phyloP scores from a whole-genome alignment of 2,797 vertebrate species.

The Gephyroberyx darwinii region DNA sequence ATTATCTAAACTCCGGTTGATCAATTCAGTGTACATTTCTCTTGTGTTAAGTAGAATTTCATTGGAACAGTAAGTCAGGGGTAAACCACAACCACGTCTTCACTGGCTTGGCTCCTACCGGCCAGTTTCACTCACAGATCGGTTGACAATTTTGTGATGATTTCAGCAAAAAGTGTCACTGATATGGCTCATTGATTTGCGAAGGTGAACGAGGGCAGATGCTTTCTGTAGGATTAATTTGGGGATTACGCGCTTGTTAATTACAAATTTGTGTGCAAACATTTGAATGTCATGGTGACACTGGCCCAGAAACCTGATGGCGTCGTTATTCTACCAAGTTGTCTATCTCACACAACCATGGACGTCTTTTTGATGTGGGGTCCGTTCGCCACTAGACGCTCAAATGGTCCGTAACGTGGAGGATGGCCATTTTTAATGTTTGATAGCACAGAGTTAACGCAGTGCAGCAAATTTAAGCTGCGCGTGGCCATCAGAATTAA shows the following conservation, averaged over 20 bases:
- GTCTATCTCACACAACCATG: not conserved
- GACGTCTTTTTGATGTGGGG: not conserved
- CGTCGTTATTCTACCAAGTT: not conserved
- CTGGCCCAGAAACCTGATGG: not conserved
- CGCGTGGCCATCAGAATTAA: slow-evolving; percentile 78
- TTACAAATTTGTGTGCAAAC: slow-evolving; percentile 44
- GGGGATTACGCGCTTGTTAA: slow-evolving; percentile 52
- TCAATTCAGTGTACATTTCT: no score
- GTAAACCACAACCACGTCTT: no score
- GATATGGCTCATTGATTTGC: slow-evolving; percentile 63
- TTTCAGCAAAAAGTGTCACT: slow-evolving; percentile 25
- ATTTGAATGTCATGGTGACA: slow-evolving; percentile 18
- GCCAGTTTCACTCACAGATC: not conserved
- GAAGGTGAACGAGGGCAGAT: slow-evolving; percentile 51
- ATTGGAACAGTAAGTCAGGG: no score
- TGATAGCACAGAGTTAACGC: slow-evolving; percentile 26
- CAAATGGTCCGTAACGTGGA: slow-evolving; percentile 14
- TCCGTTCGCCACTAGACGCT: not conserved
- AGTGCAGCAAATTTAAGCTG: slow-evolving; percentile 52
- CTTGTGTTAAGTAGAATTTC: no score
- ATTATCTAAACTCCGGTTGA: no score
- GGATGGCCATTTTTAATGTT: slow-evolving; percentile 8
- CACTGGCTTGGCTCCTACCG: no score
- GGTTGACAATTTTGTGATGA: slow-evolving; percentile 4
- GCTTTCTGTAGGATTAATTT: slow-evolving; percentile 64